These are phyloP conservation scores for Ophioderma brevispina DNA, from an alignment of 35 echinoderm and acorn worm genomes.

Conservation along the genomic window DNA sequence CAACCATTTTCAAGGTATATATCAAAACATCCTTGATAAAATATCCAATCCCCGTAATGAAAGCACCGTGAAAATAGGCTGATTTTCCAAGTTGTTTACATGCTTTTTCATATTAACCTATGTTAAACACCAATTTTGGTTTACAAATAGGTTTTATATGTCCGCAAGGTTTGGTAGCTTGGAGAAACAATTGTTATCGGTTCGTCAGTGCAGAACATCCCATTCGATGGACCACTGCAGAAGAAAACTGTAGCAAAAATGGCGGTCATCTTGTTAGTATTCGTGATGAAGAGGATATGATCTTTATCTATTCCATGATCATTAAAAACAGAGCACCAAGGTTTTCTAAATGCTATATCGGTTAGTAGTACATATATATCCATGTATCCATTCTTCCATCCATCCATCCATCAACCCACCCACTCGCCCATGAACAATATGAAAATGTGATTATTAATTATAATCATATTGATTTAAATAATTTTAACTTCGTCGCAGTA, in stretches of 20 bases:
- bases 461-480: too few relatives aligned
- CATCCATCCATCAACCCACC: too few relatives aligned
- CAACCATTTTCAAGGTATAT: not conserved
- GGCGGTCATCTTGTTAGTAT: constrained; percentile 73
- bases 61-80: not conserved
- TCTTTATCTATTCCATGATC: constrained; percentile 76
- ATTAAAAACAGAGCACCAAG: constrained; percentile 56
- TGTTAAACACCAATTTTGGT: not conserved
- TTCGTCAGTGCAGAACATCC: constrained; percentile 7
- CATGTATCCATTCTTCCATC: too few relatives aligned
- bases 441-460: too few relatives aligned
- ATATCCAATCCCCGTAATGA: not conserved
- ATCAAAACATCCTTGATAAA: not conserved
- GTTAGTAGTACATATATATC: too few relatives aligned
- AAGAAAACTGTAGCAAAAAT: constrained; percentile 42
- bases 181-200: constrained; percentile 42
- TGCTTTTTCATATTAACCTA: not conserved
- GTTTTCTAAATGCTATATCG: constrained; percentile 55
- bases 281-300: constrained; percentile 58
- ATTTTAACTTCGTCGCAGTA: too few relatives aligned
- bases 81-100: not conserved
- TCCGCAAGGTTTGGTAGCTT: constrained; percentile 32
- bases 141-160: constrained; percentile 3
- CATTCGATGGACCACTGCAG: constrained; percentile 76
- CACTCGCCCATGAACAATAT: too few relatives aligned